phyloP scores from a whole-genome alignment of 2,797 vertebrate genomes.

The Spinus olivaceus region DNA sequence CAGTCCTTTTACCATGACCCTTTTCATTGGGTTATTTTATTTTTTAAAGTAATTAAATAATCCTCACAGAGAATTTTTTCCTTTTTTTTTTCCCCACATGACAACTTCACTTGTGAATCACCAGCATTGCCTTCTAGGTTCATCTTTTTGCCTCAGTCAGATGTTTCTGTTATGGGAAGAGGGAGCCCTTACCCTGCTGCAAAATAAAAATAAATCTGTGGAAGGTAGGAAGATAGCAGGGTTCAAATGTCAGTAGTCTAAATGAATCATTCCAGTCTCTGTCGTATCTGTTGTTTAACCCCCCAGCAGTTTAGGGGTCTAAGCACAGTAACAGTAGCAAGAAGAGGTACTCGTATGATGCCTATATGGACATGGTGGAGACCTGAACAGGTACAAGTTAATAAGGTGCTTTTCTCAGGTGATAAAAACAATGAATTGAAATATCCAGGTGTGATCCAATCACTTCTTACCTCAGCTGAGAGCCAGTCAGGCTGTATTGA shows the following conservation, averaged over 20 bases:
- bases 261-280: not conserved
- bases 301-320: not conserved
- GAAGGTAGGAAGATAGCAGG: not conserved
- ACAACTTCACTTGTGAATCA: not conserved
- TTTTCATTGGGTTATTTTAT: not conserved
- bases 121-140: not conserved
- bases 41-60: not conserved
- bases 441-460: not conserved
- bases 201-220: not conserved
- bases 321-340: not conserved
- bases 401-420: not conserved
- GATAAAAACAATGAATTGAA: slow-evolving; percentile 6
- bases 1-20: not conserved
- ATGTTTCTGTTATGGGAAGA: not conserved
- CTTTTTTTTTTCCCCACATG: fast-evolving
- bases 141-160: not conserved
- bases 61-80: fast-evolving
- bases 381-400: slow-evolving; percentile 1
- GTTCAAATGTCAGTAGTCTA: not conserved
- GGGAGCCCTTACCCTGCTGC: not conserved
- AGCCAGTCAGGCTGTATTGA: not conserved
- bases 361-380: not conserved
- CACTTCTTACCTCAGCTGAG: not conserved
- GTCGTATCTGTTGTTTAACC: not conserved
- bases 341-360: not conserved